Evolutionary conservation across 2,797 vertebrate species (phyloP), one percentile per base, ranked within the genome.

Genomic region (Selene dorsalis): DNA sequence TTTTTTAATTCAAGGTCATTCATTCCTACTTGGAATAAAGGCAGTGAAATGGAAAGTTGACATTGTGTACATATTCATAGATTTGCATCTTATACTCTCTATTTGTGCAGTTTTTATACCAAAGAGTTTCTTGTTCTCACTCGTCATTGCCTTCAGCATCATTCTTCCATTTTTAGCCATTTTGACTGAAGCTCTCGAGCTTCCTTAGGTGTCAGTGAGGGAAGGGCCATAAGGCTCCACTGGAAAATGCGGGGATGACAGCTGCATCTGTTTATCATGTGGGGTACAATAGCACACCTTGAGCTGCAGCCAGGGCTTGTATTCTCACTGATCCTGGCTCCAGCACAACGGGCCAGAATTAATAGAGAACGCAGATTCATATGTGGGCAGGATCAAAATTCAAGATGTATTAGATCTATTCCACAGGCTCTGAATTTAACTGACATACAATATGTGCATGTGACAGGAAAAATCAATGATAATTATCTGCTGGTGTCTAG

Each of bases 211-310:
- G 72, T 68, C 68, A 77, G 59, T 4, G 60, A 79, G 59, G 60
- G 57, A 80, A 70, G 63, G 77, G 79, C 60, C 67, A 67, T 67
- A 48, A 76, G 65, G 77, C 75, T 69, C 74, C 28, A 12, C 8
- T 79, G 69, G 57, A 73, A 67, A 83, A 83, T 55, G 59, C 61
- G 72, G 62, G 56, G 68, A 83, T 88, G 86, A 86, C 80, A 83
- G 73, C 82, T 87, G 84, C 76, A 83, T 85, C 80, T 87, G 77
- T 90, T 88, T 85, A 87, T 88, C 85, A 71, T 85, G 71, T 76
- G 35, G 83, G 68, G 74, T 81, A 84, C 84, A 90, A 89, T 87
- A 76, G 84, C 78, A 61, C 87, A 88, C 83, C 82, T 83, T 89
- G 80, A 88, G 78, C 84, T 73, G 66, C 64, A 84, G 76, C 78